Conservation (phyloP, 37 sponge, comb jelly and placozoan genomes). For the Amphimedon queenslandica region DNA sequence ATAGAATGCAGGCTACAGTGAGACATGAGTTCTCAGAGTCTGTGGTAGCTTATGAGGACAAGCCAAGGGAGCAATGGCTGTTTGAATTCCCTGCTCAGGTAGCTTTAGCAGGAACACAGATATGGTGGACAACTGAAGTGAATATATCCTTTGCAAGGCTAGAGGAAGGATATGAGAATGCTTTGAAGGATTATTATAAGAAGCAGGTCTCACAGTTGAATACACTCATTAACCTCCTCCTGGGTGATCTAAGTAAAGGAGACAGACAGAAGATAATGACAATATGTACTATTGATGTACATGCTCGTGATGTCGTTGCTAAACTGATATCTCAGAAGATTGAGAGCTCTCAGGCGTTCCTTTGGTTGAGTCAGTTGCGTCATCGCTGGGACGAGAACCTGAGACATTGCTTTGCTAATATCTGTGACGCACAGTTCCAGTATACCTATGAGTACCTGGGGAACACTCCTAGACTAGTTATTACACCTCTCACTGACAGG, state of each 20-base stretch:
- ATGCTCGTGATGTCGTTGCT: slow-evolving; percentile 95
- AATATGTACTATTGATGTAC: slow-evolving; percentile 99
- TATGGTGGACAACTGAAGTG: slow-evolving; percentile 99
- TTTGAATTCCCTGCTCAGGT: slow-evolving; percentile 98
- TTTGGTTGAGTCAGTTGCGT: slow-evolving; percentile 93
- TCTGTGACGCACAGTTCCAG: slow-evolving; percentile 97
- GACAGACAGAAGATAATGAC: slow-evolving; percentile 98
- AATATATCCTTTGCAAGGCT: slow-evolving; percentile 85
- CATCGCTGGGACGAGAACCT: slow-evolving; percentile 89
- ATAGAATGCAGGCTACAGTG: slow-evolving; percentile 76
- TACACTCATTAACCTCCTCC: slow-evolving; percentile 83
- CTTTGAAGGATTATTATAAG: slow-evolving; percentile 98
- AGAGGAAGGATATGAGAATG: slow-evolving; percentile 99
- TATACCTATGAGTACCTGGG: slow-evolving; percentile 98
- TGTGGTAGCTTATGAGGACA: slow-evolving; percentile 96
- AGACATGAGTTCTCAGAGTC: slow-evolving; percentile 79
- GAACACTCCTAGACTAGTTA: slow-evolving; percentile 96
- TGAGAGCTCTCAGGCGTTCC: slow-evolving; percentile 97
- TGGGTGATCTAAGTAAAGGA: slow-evolving; percentile 89
- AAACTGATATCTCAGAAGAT: slow-evolving; percentile 95
- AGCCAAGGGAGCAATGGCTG: slow-evolving; percentile 95
- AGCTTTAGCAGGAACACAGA: slow-evolving; percentile 92
- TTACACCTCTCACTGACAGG: slow-evolving; percentile 98
- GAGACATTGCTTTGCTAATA: slow-evolving; percentile 96
- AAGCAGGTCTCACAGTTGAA: slow-evolving; percentile 93